Conservation (phyloP, 1,140 invertebrate genomes). For the Zaprionus gabonicus region DNA sequence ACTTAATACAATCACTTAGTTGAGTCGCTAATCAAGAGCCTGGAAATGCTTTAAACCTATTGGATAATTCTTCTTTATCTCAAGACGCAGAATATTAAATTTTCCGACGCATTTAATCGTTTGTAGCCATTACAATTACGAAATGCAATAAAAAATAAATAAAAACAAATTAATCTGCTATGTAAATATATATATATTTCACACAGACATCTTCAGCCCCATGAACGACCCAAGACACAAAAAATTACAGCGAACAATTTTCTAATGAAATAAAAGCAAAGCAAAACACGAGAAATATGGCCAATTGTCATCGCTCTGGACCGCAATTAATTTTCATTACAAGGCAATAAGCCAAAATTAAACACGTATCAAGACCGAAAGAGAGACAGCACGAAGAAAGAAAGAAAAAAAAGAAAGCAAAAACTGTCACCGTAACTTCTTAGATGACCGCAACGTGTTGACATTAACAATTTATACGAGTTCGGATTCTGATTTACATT, state of each 20-base stretch:
- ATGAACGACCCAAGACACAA: slow-evolving; percentile 15
- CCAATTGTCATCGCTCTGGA: slow-evolving; percentile 35
- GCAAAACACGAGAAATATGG: slow-evolving; percentile 13
- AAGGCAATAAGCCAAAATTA: slow-evolving; percentile 78
- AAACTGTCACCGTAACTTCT: not conserved
- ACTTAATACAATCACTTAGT: not conserved
- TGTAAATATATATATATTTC: slow-evolving; percentile 66
- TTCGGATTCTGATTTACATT: slow-evolving; percentile 22
- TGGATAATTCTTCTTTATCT: not conserved
- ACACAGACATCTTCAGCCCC: slow-evolving; percentile 37
- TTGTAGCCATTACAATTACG: slow-evolving; percentile 16
- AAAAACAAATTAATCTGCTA: slow-evolving; percentile 66
- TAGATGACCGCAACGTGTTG: slow-evolving; percentile 49
- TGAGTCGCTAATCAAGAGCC: not conserved
- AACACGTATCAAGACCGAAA: slow-evolving; percentile 66
- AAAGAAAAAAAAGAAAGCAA: not conserved
- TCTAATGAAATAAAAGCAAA: slow-evolving; percentile 41
- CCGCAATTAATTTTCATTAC: slow-evolving; percentile 82
- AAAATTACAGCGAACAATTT: slow-evolving; percentile 46
- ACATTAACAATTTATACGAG: slow-evolving; percentile 64
- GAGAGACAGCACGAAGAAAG: slow-evolving; percentile 12
- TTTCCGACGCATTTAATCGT: not conserved
- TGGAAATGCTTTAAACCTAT: not conserved
- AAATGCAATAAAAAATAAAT: slow-evolving; percentile 27
- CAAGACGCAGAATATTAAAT: not conserved